phyloP scores from a whole-genome alignment of 2,797 vertebrate species.

The Cirrhinus mrigala region DNA sequence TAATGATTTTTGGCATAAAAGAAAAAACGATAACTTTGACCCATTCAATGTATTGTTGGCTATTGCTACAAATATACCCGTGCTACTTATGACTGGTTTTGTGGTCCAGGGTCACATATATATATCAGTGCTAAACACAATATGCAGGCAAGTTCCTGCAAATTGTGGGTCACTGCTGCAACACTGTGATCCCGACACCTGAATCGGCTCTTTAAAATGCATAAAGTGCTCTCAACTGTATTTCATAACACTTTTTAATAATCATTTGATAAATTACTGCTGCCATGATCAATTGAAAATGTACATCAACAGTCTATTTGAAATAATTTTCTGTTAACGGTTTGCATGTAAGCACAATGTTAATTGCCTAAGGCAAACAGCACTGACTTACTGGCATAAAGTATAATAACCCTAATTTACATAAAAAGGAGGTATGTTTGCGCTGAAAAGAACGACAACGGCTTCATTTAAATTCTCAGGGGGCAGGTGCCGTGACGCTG shows the following conservation, averaged over 20 bases:
- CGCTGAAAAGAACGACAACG: slow-evolving; percentile 2
- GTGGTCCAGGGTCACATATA: no score
- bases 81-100: no score
- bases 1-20: no score
- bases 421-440: slow-evolving; percentile 33
- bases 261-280: slow-evolving; percentile 16
- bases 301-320: slow-evolving; percentile 54
- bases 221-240: not conserved
- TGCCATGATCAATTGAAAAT: slow-evolving; percentile 16
- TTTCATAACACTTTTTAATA: not conserved
- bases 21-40: no score
- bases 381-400: slow-evolving; percentile 14
- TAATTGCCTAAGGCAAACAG: slow-evolving; percentile 11
- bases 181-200: not conserved
- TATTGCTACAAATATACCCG: no score
- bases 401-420: slow-evolving; percentile 27
- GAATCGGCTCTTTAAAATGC: slow-evolving; percentile 6
- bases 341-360: slow-evolving; percentile 20
- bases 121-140: slow-evolving; percentile 5
- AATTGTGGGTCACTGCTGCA: not conserved
- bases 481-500: not conserved
- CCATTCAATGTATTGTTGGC: no score
- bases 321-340: slow-evolving; percentile 64
- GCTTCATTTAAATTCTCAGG: slow-evolving; percentile 17
- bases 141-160: not conserved